These are phyloP conservation scores for Choristoneura rosaceana DNA, from an alignment of 2,888 invertebrate species.

Conservation along the genomic window DNA sequence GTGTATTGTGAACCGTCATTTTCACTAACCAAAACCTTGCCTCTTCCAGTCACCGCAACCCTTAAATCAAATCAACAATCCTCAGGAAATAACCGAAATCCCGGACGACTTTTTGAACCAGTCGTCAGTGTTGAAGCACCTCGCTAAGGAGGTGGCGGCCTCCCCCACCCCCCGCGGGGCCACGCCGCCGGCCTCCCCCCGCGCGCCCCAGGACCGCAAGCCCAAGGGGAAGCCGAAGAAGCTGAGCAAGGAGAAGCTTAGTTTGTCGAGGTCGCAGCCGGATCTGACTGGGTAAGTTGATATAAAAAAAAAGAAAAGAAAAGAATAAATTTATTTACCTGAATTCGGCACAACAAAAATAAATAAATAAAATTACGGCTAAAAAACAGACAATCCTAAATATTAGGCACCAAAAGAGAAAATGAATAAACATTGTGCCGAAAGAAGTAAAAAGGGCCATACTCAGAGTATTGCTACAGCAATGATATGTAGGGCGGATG, in stretches of 20 bases:
- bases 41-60: neutral
- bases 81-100: slow-evolving; percentile 92
- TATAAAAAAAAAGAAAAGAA: no score
- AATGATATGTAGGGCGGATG: no score
- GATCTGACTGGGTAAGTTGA: slow-evolving; percentile 89
- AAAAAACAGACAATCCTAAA: no score
- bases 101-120: slow-evolving; percentile 94
- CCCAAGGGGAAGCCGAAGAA: slow-evolving; percentile 70
- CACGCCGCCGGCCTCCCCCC: slow-evolving; percentile 71
- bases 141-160: slow-evolving; percentile 91
- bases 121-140: slow-evolving; percentile 92
- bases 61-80: neutral
- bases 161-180: slow-evolving; percentile 72
- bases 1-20: no score
- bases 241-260: slow-evolving; percentile 86
- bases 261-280: slow-evolving; percentile 92
- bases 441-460: no score
- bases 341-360: no score
- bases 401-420: no score
- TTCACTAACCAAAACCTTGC: no score
- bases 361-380: no score
- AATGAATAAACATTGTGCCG: no score
- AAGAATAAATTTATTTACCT: no score
- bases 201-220: slow-evolving; percentile 59
- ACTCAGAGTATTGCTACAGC: no score